These are phyloP conservation scores for Cepaea nemoralis DNA, from an alignment of 1,140 invertebrate genomes.

Conservation along the genomic window DNA sequence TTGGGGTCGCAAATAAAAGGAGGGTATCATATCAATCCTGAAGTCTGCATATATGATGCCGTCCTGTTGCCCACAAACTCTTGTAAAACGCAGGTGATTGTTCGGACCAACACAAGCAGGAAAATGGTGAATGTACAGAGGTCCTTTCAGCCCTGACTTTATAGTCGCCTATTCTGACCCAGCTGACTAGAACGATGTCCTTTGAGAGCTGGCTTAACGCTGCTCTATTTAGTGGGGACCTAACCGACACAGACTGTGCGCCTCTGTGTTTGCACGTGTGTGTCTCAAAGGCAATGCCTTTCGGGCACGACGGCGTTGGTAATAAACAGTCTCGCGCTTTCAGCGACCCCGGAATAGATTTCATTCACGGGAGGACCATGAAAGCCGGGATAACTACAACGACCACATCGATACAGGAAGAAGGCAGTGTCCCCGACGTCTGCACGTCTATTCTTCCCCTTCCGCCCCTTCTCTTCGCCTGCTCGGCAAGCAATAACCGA, in stretches of 20 bases:
- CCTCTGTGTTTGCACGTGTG: no score
- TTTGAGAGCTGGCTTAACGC: slow-evolving; percentile 8
- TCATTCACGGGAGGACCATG: not conserved
- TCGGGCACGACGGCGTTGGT: slow-evolving; percentile 3
- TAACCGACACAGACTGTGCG: not conserved
- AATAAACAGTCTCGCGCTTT: slow-evolving; percentile 25
- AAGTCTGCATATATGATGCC: not conserved
- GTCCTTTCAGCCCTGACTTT: slow-evolving; percentile 5
- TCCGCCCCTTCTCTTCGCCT: no score
- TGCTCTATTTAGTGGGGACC: not conserved
- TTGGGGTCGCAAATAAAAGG: no score
- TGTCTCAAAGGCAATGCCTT: slow-evolving; percentile 19
- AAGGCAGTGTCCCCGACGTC: not conserved
- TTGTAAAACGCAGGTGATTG: not conserved
- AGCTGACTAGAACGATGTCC: slow-evolving; percentile 1
- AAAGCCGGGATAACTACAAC: not conserved
- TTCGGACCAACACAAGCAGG: slow-evolving; percentile 7
- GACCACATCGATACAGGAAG: not conserved
- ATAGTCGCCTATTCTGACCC: not conserved
- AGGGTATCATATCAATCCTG: slow-evolving; percentile 9
- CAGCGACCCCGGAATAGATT: not conserved
- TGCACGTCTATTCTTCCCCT: no score
- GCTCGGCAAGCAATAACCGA: no score
- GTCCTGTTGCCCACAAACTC: not conserved
- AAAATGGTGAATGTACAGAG: slow-evolving; percentile 22